Evolutionary conservation across 2,888 invertebrate species (phyloP).

Genomic region (Euplexia lucipara): DNA sequence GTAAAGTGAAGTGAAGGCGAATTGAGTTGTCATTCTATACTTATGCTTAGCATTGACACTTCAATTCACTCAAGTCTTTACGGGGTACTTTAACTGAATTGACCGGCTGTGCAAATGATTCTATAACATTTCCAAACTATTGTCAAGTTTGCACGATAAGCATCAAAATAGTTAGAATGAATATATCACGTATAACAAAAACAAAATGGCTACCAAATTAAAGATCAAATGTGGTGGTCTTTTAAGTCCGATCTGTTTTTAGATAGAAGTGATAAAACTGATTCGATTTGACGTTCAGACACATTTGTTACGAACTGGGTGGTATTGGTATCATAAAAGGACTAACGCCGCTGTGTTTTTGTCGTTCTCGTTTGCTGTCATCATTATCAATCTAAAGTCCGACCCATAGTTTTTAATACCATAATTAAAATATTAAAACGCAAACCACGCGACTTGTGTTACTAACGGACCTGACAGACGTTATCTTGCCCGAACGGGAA

Average conservation of each 20-base stretch:
- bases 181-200: slow-evolving; percentile 9
- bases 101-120: too few relatives aligned
- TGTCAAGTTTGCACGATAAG: background rate
- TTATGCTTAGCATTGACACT: too few relatives aligned
- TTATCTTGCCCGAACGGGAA: too few relatives aligned
- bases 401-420: background rate
- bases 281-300: slow-evolving; percentile 24
- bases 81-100: too few relatives aligned
- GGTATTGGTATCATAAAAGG: background rate
- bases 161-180: background rate
- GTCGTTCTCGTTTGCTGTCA: background rate
- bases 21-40: too few relatives aligned
- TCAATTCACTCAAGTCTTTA: too few relatives aligned
- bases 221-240: slow-evolving; percentile 17
- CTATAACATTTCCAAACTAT: too few relatives aligned
- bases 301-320: slow-evolving; percentile 10
- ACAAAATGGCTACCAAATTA: slow-evolving; percentile 16
- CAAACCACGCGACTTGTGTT: too few relatives aligned
- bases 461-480: too few relatives aligned
- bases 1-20: too few relatives aligned
- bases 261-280: slow-evolving; percentile 28
- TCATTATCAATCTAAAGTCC: background rate
- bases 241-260: slow-evolving; percentile 29
- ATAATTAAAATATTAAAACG: background rate
- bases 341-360: background rate